Base-by-base conservation (phyloP, 2,113 vertebrate species). In the Ciconia stormi region DNA sequence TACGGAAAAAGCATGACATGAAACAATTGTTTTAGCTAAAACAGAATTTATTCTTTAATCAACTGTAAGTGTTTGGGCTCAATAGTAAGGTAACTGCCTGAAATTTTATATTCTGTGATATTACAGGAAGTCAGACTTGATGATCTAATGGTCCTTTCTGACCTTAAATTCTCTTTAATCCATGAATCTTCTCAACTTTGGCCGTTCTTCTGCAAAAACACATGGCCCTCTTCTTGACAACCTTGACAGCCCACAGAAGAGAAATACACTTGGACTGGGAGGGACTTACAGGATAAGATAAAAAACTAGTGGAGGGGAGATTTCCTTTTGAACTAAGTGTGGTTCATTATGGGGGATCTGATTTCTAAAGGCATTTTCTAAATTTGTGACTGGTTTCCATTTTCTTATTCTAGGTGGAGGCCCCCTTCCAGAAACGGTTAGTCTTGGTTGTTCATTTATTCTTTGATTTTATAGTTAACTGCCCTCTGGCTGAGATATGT, bases 81-180 rank as follows among this genome's bases (percentile, higher is more conserved):
- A 90, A 34, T 89, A 91, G 44, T 88, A 86, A 73, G 27, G 55
- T 88, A 77, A 76, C 25, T 71, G 27, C 40, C 53, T 88, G 79
- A 92, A 95, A 80, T 88, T 42, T 86, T 93, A 17, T 65, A 26
- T 79, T 92, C 59, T 92, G 29, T 93, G 82, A 74, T 93, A 70
- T 29, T 96, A 22, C 47, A 81, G 63, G 46, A 92, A 92, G 74
- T 86, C 56, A 56, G 73, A 90, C 53, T 80, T 86, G 27, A 44
- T 90, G 90, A 92, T 94, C 82, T 88, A 88, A 73, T 49, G 42
- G 46, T 90, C 20, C 32, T 86, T 92, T 93, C 53, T 93, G 82
- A 90, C 79, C 67, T 74, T 77, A 82, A 70, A 66, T 77, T 77
- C 30, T 85, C 23, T 90, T 53, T 90, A 77, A 83, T 95, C 67